phyloP scores from a whole-genome alignment of 2,888 invertebrate species.

The Deroplatys truncata region DNA sequence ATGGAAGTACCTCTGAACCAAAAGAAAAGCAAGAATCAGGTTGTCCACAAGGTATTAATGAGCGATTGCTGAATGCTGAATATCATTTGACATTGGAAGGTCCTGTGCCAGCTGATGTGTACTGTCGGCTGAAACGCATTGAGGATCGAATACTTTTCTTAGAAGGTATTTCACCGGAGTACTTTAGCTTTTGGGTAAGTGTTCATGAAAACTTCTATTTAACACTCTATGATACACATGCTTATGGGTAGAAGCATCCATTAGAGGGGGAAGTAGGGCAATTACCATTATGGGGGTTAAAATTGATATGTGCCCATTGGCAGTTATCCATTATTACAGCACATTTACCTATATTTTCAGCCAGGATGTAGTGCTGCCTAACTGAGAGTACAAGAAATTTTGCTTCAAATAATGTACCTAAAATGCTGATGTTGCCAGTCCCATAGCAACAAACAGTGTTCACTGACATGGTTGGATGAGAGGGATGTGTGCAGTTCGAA shows the following conservation, averaged over 20 bases:
- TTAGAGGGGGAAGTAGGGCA: too few relatives aligned
- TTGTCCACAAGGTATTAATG: conserved; percentile 55
- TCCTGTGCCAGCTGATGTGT: conserved; percentile 60
- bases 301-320: too few relatives aligned
- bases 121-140: conserved; percentile 63
- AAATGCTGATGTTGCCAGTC: too few relatives aligned
- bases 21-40: neutral
- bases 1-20: neutral
- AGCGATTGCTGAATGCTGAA: conserved; percentile 64
- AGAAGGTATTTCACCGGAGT: conserved; percentile 78
- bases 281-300: too few relatives aligned
- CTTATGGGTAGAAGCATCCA: neutral
- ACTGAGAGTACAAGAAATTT: too few relatives aligned
- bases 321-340: too few relatives aligned
- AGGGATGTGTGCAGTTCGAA: too few relatives aligned
- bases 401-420: too few relatives aligned
- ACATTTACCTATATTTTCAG: too few relatives aligned
- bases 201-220: neutral
- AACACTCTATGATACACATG: neutral
- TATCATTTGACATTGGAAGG: conserved; percentile 47
- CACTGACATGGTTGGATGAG: too few relatives aligned
- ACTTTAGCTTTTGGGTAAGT: conserved; percentile 48
- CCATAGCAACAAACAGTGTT: too few relatives aligned
- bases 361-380: too few relatives aligned
- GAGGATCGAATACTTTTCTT: conserved; percentile 70